Evolutionary conservation across 2,888 invertebrate genomes (phyloP).

Genomic region (Mythimna vitellina): DNA sequence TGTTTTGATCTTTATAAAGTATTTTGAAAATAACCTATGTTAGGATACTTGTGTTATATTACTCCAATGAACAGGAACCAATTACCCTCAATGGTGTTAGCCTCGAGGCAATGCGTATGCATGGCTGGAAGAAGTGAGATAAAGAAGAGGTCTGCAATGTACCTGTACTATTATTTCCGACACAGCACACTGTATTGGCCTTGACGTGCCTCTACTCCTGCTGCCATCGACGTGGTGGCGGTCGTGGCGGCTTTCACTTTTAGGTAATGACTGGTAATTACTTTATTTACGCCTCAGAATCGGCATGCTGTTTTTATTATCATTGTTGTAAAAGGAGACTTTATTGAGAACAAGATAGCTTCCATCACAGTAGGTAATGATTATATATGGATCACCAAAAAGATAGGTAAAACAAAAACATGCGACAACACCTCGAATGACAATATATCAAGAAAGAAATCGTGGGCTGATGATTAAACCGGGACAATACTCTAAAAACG

Average conservation of each 20-base stretch:
- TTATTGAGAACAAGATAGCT: constrained; percentile 21
- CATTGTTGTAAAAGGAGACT: constrained; percentile 25
- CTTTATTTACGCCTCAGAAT: constrained; percentile 41
- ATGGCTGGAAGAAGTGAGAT: constrained; percentile 38
- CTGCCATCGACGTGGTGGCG: constrained; percentile 40
- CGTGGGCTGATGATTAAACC: constrained; percentile 67
- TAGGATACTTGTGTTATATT: constrained; percentile 68
- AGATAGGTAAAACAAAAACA: constrained; percentile 40
- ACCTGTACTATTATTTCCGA: constrained; percentile 22
- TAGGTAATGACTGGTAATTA: constrained; percentile 57
- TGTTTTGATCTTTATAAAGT: constrained; percentile 27
- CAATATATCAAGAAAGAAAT: constrained; percentile 47
- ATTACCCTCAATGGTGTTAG: constrained; percentile 28
- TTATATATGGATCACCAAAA: constrained; percentile 19
- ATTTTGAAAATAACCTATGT: constrained; percentile 35
- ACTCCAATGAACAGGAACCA: constrained; percentile 71
- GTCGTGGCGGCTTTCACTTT: constrained; percentile 55
- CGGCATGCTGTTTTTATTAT: constrained; percentile 55
- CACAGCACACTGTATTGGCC: constrained; percentile 31
- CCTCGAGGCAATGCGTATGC: constrained; percentile 19
- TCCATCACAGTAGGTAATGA: constrained; percentile 44
- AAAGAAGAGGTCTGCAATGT: constrained; percentile 37
- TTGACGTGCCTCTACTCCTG: constrained; percentile 34
- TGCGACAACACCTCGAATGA: constrained; percentile 21
- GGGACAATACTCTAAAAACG: constrained; percentile 46